Evolutionary conservation across 2,797 vertebrate genomes (phyloP), one percentile per base, ranked within the genome.

Genomic region (Cetoscarus ocellatus): DNA sequence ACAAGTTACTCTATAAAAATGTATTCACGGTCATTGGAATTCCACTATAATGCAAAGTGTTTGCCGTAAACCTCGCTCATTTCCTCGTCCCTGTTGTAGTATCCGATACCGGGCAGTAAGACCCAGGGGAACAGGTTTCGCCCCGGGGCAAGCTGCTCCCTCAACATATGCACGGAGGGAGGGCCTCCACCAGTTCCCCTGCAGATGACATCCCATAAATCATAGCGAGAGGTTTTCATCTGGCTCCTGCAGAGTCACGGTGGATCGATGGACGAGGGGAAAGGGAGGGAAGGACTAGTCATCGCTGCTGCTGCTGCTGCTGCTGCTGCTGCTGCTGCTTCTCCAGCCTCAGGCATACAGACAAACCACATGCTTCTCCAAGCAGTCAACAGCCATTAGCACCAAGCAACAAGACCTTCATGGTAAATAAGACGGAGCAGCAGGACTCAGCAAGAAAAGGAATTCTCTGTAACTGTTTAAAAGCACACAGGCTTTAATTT

Each of bases 141-240:
- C 50, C 74, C 17, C 70, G 61, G 0, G 67, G 84, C 59, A 52
- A 47, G 38, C 71, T 49, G 50, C 58, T 79, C 53, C 67, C 43
- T 62, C 61, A 45, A 59, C 40, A 27, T 75, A 43, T 6, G 35
- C 51, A 59, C n/a, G 10, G 15, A 66, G 61, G 68, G 80, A 59
- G 75, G 77, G 68, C 68, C 80, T 62, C 34, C 47, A 17, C 47
- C 10, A 45, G 82, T 81, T 78, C 67, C 73, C 71, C 61, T 59
- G 69, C 69, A 89, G 77, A 88, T 80, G 86, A 84, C 77, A 75
- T 87, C 80, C 83, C 84, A 93, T 93, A 92, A 92, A 93, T 92
- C 92, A 90, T 73, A 84, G 82, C 54, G 27, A 79, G 81, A 79
- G 82, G 77, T 87, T 89, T 90, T 91, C 83, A 82, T 86, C 84